Evolutionary conservation across 2,797 vertebrate genomes (phyloP), one percentile per base, ranked within the genome.

Genomic region (Eospalax fontanierii): DNA sequence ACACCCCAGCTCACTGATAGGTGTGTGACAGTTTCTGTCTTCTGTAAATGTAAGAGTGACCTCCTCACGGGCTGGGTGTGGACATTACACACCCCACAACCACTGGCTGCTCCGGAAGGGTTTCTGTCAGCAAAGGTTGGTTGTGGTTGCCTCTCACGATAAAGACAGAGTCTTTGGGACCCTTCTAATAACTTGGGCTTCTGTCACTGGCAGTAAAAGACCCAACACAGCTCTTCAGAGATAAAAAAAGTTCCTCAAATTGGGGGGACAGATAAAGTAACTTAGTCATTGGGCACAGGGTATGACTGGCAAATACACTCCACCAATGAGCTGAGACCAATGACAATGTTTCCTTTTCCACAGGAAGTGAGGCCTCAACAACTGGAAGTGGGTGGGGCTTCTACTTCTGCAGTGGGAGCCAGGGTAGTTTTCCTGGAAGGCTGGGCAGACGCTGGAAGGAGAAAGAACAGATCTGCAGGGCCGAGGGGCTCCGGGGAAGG

Each of bases 331-430:
- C 26, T 0, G 33, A 65, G 63, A 38, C 22, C 33, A 33, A 14
- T 24, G 4, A 46, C 11, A 11, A 11, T 46, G 22, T 15, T 15
- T 35, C 57, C 26, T n/a, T n/a, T 12, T 7, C 80, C 33, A 54
- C 59, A 30, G 87, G 66, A 91, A 65, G 28, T 30, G 65, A 22
- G 6, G n/a, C 7, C 66, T 46, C 12, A 1, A 11, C 2, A 71
- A 87, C 30, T 5, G 22, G 82, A 89, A 93, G 92, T 89, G 85
- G 83, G 74, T 4, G 4, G 75, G 70, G 35, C 57, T 91, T 87
- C 79, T 40, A 26, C 4, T 10, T 66, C 21, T 24, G 19, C 7
- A 11, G 4, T 1, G 8, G 46, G 38, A 2, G 4, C 28, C 14
- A 61, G 30, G 38, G 30, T 0, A 15, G 11, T 4, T 35, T 87